These are phyloP conservation scores for Gandaritis pyraliata DNA, from an alignment of 2,888 invertebrate species.

Conservation along the genomic window DNA sequence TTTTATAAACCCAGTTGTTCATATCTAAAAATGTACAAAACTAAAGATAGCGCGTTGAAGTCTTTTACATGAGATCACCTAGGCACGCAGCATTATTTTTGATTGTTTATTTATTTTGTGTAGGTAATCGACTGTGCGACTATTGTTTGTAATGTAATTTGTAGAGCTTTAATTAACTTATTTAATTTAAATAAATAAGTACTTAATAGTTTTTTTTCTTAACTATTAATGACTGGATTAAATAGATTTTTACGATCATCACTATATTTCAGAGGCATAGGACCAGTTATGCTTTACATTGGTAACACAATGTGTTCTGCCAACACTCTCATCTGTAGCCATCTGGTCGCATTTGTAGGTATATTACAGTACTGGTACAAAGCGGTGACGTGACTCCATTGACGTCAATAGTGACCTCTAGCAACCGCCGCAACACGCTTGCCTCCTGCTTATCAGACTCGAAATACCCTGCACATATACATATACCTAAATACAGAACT, in stretches of 20 bases:
- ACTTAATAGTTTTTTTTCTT: no score
- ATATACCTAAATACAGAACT: constrained; percentile 42
- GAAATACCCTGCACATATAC: constrained; percentile 68
- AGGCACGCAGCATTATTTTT: background rate
- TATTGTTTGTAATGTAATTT: no score
- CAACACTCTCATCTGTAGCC: constrained; percentile 43
- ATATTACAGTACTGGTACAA: constrained; percentile 51
- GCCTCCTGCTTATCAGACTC: constrained; percentile 77
- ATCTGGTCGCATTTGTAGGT: constrained; percentile 50
- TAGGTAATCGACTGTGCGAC: background rate
- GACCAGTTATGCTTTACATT: constrained; percentile 4
- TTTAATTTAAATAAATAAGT: no score
- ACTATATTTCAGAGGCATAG: no score
- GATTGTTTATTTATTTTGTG: background rate
- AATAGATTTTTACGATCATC: no score
- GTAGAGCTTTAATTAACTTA: no score
- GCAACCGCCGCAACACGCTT: constrained; percentile 68
- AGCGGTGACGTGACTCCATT: constrained; percentile 86
- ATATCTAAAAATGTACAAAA: background rate
- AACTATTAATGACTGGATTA: no score
- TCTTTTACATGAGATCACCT: constrained; percentile 31
- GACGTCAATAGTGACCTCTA: constrained; percentile 90
- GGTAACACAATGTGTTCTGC: constrained; percentile 28
- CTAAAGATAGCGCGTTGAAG: constrained; percentile 32
- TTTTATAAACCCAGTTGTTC: background rate